These are phyloP conservation scores for Emydoidea blandingii DNA, from an alignment of 2,797 vertebrate genomes.

Conservation along the genomic window DNA sequence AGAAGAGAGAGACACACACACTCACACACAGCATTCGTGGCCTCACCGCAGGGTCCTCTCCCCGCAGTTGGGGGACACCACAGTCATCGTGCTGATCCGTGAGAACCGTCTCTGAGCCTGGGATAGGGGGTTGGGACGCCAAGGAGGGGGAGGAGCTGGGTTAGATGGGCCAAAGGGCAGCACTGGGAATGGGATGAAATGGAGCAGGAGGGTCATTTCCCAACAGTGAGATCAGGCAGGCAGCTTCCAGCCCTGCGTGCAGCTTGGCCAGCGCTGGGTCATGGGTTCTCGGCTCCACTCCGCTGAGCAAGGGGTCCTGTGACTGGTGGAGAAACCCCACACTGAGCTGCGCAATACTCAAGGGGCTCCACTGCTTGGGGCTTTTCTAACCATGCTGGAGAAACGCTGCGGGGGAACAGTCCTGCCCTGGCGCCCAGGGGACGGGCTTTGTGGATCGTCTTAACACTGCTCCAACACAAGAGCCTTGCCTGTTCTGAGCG, in stretches of 20 bases:
- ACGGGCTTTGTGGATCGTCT: not conserved
- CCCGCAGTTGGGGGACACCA: not conserved
- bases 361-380: not conserved
- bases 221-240: not conserved
- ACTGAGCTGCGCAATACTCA: not conserved
- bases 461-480: not conserved
- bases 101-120: slow-evolving; percentile 51
- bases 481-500: not conserved
- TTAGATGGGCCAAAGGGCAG: not conserved
- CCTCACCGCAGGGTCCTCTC: rapidly evolving
- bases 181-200: not conserved
- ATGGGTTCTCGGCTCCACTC: not conserved
- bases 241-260: not conserved
- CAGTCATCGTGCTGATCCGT: not conserved
- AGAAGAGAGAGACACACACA: rapidly evolving
- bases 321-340: not conserved
- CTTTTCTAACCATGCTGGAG: not conserved
- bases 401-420: not conserved
- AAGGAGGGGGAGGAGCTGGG: not conserved
- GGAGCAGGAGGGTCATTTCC: not conserved
- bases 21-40: not conserved
- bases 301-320: not conserved
- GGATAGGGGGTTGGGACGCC: not conserved
- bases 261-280: not conserved
- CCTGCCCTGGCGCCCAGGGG: rapidly evolving